Evolutionary conservation across 2,113 vertebrate genomes (phyloP), one percentile per base, ranked within the genome.

Genomic region (Melozone crissalis): DNA sequence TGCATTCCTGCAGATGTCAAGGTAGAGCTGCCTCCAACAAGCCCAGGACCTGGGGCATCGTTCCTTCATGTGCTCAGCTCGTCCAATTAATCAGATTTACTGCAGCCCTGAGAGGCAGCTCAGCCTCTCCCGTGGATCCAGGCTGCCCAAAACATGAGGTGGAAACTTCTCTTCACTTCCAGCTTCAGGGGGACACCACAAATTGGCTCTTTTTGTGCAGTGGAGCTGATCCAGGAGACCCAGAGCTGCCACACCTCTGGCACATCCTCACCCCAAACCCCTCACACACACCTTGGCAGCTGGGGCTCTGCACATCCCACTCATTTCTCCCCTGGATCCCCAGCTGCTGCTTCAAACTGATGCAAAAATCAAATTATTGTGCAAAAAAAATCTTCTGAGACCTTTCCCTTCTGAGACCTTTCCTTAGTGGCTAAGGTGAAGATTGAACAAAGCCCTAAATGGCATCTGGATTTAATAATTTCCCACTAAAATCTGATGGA

Each of bases 1-100:
- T 66, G 44, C 90, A 96, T 96, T 93, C 94, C 95, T 95, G 49
- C 75, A 88, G 62, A 65, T 85, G 88, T 94, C 88, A 73, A 52
- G 79, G 92, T 82, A 93, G 84, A 82, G 66, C 87, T 87, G 85
- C 57, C 84, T 91, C 12, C 28, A 76, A 96, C 85, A 92, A 93
- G 82, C 79, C 90, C 85, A 90, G 43, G 82, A 93, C 95, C 95
- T 80, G 94, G 67, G 88, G 94, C 79, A 1, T 13, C 13, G 46
- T 90, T 94, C 37, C 90, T 88, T 87, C 88, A 43, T 72, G 8
- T 31, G 77, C 84, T 95, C 69, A 79, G 77, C 77, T 63, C 51
- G 4, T 33, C 52, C 90, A 87, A 71, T 93, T 89, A 93, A 30
- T 49, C 78, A 96, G 85, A 95, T 95, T 96, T 94, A 94, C 90